Conservation (phyloP, 2,113 vertebrate species). For the Glaucomys volans region DNA sequence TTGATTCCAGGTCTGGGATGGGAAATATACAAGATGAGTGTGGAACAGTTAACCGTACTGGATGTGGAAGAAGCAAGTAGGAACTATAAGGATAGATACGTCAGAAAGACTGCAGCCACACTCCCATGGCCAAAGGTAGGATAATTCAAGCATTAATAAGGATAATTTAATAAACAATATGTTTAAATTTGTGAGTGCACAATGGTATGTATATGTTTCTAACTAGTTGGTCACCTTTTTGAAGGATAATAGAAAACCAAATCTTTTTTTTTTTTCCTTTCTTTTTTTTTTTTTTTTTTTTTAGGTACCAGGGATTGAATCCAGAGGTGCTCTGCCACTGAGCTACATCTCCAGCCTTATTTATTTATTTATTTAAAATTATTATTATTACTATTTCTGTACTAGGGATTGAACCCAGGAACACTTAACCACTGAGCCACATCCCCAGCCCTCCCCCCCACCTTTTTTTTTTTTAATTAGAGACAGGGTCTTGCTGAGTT, state of each 20-base stretch:
- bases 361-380: neutral
- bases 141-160: constrained; percentile 25
- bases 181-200: constrained; percentile 25
- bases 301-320: neutral
- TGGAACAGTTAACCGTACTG: neutral
- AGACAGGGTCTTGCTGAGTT: no score
- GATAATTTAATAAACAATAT: constrained; percentile 44
- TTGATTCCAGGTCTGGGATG: constrained; percentile 36
- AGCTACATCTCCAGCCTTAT: neutral
- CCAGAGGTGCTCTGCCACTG: neutral
- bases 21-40: neutral
- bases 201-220: neutral
- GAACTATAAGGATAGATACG: neutral
- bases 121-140: neutral
- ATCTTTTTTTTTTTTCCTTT: neutral
- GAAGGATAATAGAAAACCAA: constrained; percentile 27
- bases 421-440: no score
- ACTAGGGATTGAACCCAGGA: no score
- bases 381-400: no score
- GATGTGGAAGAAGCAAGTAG: constrained; percentile 12
- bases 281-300: no score
- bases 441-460: no score
- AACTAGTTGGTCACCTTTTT: constrained; percentile 35
- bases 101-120: constrained; percentile 5
- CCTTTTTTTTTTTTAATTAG: no score